Evolutionary conservation across 2,888 invertebrate genomes (phyloP).

Genomic region (Andrena bucephala): DNA sequence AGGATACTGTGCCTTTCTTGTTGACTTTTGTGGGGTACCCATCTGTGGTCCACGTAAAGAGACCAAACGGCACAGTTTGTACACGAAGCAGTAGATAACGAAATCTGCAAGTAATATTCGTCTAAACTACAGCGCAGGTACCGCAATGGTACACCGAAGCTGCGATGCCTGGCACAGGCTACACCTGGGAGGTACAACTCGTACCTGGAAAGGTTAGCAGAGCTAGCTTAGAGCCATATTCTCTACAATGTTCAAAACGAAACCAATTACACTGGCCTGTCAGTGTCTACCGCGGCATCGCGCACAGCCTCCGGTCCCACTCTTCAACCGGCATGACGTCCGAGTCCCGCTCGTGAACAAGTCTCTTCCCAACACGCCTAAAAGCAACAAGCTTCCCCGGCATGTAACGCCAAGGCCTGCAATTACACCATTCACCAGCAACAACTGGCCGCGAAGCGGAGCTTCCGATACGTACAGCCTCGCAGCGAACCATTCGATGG

Average conservation of each 20-base stretch:
- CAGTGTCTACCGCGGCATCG: slow-evolving; percentile 24
- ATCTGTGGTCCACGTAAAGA: too few species aligned
- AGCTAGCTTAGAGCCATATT: slow-evolving; percentile 34
- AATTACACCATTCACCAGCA: slow-evolving; percentile 41
- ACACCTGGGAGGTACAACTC: slow-evolving; percentile 28
- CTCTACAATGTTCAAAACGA: slow-evolving; percentile 36
- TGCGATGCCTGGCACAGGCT: not conserved
- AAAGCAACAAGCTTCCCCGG: slow-evolving; percentile 36
- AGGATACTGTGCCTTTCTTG: too few species aligned
- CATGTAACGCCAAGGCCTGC: slow-evolving; percentile 30
- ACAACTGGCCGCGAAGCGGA: slow-evolving; percentile 30
- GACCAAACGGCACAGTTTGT: too few species aligned
- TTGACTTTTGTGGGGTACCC: too few species aligned
- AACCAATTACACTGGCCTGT: slow-evolving; percentile 33
- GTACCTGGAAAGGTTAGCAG: slow-evolving; percentile 29
- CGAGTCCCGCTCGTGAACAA: slow-evolving; percentile 18
- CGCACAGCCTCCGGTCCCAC: slow-evolving; percentile 25
- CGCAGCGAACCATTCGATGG: not conserved
- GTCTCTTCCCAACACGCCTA: slow-evolving; percentile 27
- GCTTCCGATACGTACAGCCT: slow-evolving; percentile 26
- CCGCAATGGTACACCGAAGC: not conserved
- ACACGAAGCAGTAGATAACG: too few species aligned
- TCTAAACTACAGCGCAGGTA: not conserved
- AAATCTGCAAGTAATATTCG: not conserved
- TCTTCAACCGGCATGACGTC: slow-evolving; percentile 26